A percentile compares a stretch with the other conserved stretches of the same genome.
These are phyloP conservation scores for Puma concolor DNA, from an alignment of 2,113 vertebrate genomes.

Conservation along the genomic window DNA sequence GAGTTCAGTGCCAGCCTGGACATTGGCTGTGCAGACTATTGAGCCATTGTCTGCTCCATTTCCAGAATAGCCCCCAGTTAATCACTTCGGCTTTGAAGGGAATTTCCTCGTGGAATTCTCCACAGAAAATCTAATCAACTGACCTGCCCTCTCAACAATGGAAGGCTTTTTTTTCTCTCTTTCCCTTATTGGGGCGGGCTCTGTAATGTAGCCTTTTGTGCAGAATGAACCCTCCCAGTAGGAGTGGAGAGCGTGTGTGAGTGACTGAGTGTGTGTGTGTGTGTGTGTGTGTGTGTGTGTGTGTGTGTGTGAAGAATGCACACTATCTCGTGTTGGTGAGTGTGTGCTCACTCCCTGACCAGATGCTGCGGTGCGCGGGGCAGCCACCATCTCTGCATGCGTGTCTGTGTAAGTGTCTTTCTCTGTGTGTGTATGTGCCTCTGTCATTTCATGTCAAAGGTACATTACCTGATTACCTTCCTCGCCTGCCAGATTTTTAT, in stretches of 20 bases:
- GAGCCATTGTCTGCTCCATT: constrained; percentile 84
- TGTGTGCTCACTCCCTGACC: constrained; percentile 76
- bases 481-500: constrained; percentile 79
- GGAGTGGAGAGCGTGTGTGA: constrained; percentile 72
- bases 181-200: constrained; percentile 83
- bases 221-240: constrained; percentile 79
- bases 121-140: constrained; percentile 85
- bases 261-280: constrained; percentile 62
- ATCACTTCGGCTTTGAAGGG: constrained; percentile 85
- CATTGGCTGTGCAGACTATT: constrained; percentile 81
- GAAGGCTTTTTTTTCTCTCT: constrained; percentile 79
- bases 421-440: constrained; percentile 50
- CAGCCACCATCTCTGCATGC: constrained; percentile 70
- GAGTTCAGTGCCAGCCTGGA: constrained; percentile 83
- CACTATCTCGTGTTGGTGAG: constrained; percentile 77
- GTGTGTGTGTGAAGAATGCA: constrained; percentile 70
- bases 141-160: constrained; percentile 83
- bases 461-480: constrained; percentile 82
- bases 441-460: constrained; percentile 78
- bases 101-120: constrained; percentile 85
- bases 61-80: constrained; percentile 84
- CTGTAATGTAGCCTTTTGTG: constrained; percentile 84
- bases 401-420: constrained; percentile 72
- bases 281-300: constrained; percentile 57
- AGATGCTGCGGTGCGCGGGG: constrained; percentile 77